Evolutionary conservation across 2,113 vertebrate genomes (phyloP).

Genomic region (Pelmatolapia mariae): DNA sequence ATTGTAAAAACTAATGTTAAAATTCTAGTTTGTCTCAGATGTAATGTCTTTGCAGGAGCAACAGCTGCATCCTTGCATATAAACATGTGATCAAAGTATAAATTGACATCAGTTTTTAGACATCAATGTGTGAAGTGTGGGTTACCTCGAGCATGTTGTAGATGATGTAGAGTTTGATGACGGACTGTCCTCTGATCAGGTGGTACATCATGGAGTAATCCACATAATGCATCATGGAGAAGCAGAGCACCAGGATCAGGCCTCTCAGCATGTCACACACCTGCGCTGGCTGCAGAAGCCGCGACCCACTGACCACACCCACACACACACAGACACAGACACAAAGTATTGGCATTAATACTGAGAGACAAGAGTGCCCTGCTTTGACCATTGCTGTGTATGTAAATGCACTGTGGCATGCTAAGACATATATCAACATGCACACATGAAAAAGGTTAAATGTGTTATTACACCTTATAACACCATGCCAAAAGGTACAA

Average conservation of each 20-base stretch:
- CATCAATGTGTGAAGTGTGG: background rate
- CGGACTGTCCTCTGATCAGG: slow-evolving; percentile 94
- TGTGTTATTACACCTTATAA: background rate
- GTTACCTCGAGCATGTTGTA: slow-evolving; percentile 99
- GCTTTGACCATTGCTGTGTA: background rate
- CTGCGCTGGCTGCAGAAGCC: slow-evolving; percentile 93
- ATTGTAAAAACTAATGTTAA: background rate
- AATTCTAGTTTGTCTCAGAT: background rate
- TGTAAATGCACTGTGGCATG: background rate
- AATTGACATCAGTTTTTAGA: background rate
- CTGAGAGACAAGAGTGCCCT: background rate
- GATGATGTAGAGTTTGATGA: slow-evolving; percentile 99
- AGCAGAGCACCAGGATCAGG: slow-evolving; percentile 90
- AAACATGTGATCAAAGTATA: background rate
- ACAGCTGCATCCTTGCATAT: background rate
- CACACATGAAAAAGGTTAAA: background rate
- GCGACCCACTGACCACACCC: slow-evolving; percentile 78
- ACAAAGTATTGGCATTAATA: background rate
- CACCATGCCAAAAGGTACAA: background rate
- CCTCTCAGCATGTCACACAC: slow-evolving; percentile 96
- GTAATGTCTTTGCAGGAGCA: background rate
- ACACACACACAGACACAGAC: background rate
- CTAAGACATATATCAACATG: background rate
- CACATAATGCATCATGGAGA: slow-evolving; percentile 97
- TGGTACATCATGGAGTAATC: slow-evolving; percentile 99